Evolutionary conservation across 2,113 vertebrate species (phyloP).

Genomic region (Amblyopsis rosae): DNA sequence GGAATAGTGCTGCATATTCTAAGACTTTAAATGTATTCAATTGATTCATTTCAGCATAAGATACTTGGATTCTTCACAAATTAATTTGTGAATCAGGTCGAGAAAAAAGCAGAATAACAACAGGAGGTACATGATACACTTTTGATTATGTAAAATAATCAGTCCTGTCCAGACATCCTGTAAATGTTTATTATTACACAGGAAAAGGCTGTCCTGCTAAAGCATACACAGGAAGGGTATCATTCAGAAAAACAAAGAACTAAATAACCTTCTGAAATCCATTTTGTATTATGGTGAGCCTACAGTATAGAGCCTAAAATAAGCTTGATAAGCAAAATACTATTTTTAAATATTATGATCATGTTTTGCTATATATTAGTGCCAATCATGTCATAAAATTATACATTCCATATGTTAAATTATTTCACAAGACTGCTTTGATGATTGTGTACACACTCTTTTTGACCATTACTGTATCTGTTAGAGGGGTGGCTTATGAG

Average conservation of each 20-base stretch:
- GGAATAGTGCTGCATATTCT: background rate
- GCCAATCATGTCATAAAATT: background rate
- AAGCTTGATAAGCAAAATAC: background rate
- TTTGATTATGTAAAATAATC: slow-evolving; percentile 9
- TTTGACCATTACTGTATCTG: no score
- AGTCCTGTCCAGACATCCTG: slow-evolving; percentile 15
- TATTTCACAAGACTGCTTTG: no score
- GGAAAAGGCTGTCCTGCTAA: slow-evolving; percentile 49
- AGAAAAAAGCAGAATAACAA: slow-evolving; percentile 13
- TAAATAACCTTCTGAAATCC: background rate
- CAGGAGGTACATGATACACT: background rate
- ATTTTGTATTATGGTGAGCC: background rate
- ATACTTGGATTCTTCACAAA: background rate
- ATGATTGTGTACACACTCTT: no score
- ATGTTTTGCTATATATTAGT: background rate
- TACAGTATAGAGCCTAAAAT: background rate
- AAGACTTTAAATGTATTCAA: background rate
- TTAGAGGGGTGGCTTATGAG: no score
- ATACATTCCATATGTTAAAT: no score
- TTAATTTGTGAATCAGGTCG: slow-evolving; percentile 10
- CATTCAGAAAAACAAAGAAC: background rate
- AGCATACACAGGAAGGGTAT: slow-evolving; percentile 44
- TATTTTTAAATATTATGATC: background rate
- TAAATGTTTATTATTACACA: slow-evolving; percentile 19
- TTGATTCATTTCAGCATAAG: no score